Conservation (phyloP, 1,140 invertebrate species). For the Drosophila parvula region DNA sequence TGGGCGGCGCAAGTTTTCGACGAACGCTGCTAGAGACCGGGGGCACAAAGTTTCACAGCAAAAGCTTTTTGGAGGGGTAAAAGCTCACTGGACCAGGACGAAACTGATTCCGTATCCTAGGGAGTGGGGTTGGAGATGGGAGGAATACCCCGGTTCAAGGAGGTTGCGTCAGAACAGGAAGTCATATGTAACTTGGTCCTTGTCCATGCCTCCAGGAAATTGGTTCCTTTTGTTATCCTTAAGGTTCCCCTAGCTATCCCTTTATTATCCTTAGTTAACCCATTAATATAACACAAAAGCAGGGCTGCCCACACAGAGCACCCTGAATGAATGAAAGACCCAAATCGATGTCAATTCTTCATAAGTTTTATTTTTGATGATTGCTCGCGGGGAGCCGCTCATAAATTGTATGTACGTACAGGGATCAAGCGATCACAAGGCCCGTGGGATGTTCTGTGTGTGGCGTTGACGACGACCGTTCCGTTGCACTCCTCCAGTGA, state of each 20-base stretch:
- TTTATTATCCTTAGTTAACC: no score
- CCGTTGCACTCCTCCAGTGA: slow-evolving; percentile 5
- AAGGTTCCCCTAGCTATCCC: no score
- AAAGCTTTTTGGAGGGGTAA: slow-evolving; percentile 7
- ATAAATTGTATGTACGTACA: slow-evolving; percentile 41
- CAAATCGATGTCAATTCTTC: slow-evolving; percentile 18
- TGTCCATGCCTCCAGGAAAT: background rate
- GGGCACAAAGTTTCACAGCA: background rate
- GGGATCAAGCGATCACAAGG: slow-evolving; percentile 12
- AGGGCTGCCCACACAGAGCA: background rate
- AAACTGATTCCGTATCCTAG: background rate
- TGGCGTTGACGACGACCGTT: background rate
- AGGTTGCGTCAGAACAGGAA: background rate
- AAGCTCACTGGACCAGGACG: background rate
- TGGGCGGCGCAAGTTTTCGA: slow-evolving; percentile 10
- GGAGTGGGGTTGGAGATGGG: background rate
- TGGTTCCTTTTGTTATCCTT: background rate
- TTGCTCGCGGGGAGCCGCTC: slow-evolving; percentile 17
- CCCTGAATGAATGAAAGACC: background rate
- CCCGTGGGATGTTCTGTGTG: background rate
- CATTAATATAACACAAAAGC: no score
- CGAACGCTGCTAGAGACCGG: background rate
- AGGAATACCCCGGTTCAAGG: background rate
- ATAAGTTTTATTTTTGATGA: slow-evolving; percentile 46
- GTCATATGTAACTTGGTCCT: background rate